Conservation (phyloP, 2,888 invertebrate species). For the Cecidostiba fungosa region DNA sequence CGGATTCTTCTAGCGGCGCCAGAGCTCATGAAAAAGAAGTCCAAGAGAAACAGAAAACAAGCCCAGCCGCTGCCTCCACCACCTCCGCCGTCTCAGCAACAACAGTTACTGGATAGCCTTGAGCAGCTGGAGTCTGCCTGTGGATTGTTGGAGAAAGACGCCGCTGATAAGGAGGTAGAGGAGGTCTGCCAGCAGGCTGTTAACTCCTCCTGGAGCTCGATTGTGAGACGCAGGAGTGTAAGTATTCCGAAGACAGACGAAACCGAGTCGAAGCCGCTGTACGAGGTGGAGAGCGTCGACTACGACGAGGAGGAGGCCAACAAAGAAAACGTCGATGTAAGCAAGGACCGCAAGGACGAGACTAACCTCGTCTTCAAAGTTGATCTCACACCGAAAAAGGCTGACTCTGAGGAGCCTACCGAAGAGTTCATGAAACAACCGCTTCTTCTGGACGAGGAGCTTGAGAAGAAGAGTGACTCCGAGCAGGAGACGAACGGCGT, state of each 20-base stretch:
- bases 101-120: neutral
- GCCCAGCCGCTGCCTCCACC: neutral
- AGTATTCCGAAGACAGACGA: slow-evolving; percentile 68
- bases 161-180: slow-evolving; percentile 22
- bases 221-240: slow-evolving; percentile 65
- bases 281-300: slow-evolving; percentile 41
- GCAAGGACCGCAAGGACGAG: neutral
- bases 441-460: slow-evolving; percentile 64
- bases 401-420: slow-evolving; percentile 55
- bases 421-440: slow-evolving; percentile 31
- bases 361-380: slow-evolving; percentile 36
- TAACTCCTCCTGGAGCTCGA: slow-evolving; percentile 68
- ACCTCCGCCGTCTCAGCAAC: neutral
- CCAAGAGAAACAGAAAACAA: slow-evolving; percentile 65
- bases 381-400: slow-evolving; percentile 58
- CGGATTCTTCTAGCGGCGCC: slow-evolving; percentile 69
- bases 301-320: slow-evolving; percentile 30
- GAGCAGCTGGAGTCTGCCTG: neutral
- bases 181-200: slow-evolving; percentile 44
- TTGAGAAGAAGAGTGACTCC: slow-evolving; percentile 71
- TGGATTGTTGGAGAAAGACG: slow-evolving; percentile 11
- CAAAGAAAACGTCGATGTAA: slow-evolving; percentile 13
- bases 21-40: slow-evolving; percentile 67
- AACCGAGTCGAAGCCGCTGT: slow-evolving; percentile 65
- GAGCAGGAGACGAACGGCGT: slow-evolving; percentile 66